Base-by-base conservation (phyloP, 2,888 invertebrate species). In the Rhorus exstirpatorius region DNA sequence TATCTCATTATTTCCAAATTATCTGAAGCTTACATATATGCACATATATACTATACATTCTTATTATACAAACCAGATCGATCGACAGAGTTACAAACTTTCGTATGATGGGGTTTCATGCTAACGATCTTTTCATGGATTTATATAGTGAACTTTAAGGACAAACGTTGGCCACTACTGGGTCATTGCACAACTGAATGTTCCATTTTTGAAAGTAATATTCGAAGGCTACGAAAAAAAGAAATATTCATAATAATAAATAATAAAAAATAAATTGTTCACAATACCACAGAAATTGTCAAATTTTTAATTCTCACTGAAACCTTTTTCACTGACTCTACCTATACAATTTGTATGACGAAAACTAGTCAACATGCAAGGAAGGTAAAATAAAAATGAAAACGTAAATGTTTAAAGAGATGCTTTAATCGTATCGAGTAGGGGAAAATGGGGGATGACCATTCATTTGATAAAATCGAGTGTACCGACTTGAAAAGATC, bases 1-100 rank as follows among this genome's bases (percentile, higher is more conserved):
- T 81, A 70, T 70, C 81, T 76, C 71, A 60, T 76, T 83, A 79
- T 83, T 79, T 60, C 65, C 46, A 41, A 67, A 79, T 79, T 83
- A 72, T 67, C 44, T 67, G 19, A 60, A 24, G 44, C 10, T 31
- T 10, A 10, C 10, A n/a, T 49, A 31, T 51, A 44, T 49, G 8
- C 46, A 14, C 3, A 55, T 26, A 26, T 19, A 21, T 7, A 51
- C n/a, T n/a, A n/a, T 63, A 17, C 55, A 70, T 70, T 67, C 51
- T 14, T 21, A 55, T 70, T 26, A 12, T 44, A 70, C 24, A 19
- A 55, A 26, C 26, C 41, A 41, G 26, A 41, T 41, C 70, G 14
- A 38, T 7, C 26, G 26, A 21, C 4, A 55, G 0, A 55, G 24
- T 10, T 3, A 21, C 19, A 14, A 14, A 55, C n/a, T 21, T 70